phyloP scores from a whole-genome alignment of 1,140 invertebrate species.

The Drosophila grimshawi region DNA sequence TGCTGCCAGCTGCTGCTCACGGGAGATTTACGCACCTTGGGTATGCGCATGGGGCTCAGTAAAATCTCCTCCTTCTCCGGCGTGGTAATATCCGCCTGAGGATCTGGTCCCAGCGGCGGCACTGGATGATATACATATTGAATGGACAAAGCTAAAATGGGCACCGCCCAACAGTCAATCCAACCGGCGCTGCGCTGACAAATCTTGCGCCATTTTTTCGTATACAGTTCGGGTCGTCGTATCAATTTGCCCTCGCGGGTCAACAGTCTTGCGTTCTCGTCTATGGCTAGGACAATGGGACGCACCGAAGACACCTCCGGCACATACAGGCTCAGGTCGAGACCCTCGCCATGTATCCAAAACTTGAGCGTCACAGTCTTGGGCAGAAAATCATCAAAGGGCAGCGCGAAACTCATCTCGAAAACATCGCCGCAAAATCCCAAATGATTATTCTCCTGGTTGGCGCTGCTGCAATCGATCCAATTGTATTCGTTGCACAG shows the following conservation, averaged over 20 bases:
- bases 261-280: conserved; percentile 94
- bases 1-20: conserved; percentile 88
- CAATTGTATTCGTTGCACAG: conserved; percentile 99
- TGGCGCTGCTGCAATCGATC: conserved; percentile 98
- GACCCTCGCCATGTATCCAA: conserved; percentile 97
- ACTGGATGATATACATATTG: conserved; percentile 96
- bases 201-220: conserved; percentile 94
- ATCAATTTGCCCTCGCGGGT: conserved; percentile 89
- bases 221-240: conserved; percentile 86
- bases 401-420: conserved; percentile 96
- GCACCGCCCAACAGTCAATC: conserved; percentile 98
- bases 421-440: conserved; percentile 97
- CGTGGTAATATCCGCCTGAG: conserved; percentile 95
- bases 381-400: conserved; percentile 96
- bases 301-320: conserved; percentile 96
- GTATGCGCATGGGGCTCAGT: conserved; percentile 95
- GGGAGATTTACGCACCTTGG: conserved; percentile 89
- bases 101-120: conserved; percentile 92
- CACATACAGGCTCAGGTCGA: conserved; percentile 94
- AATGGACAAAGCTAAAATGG: conserved; percentile 95
- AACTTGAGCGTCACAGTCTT: conserved; percentile 94
- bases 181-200: conserved; percentile 92
- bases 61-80: conserved; percentile 97
- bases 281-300: conserved; percentile 92
- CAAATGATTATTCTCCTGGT: conserved; percentile 97